Evolutionary conservation across 2,797 vertebrate species (phyloP), one percentile per base, ranked within the genome.

Genomic region (Halcyon leucocephala): DNA sequence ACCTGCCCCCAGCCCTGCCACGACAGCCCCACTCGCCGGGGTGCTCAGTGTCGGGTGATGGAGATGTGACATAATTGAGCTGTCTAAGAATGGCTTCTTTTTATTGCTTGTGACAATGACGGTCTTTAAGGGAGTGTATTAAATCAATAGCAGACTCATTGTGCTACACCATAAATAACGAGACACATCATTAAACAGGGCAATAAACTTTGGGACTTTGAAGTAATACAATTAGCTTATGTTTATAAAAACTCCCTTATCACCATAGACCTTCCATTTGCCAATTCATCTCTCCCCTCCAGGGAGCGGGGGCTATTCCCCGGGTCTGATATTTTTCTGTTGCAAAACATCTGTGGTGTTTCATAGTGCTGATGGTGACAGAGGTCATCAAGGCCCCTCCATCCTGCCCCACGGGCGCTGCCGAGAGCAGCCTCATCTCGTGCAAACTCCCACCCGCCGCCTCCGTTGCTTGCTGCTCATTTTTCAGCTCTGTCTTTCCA

Each of bases 91-190:
- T 87, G 84, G 96, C 97, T 97, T 73, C 19, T 6, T 98, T 98
- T 98, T 98, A 98, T 97, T 95, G 96, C 97, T 97, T 95, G 95
- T 97, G 96, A 97, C 98, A 98, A 97, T 97, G 97, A 97, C 35
- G 58, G 97, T 97, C 98, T 98, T 98, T 98, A 98, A 98, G 93
- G 97, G 97, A 98, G 97, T 97, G 97, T 95, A 97, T 98, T 98
- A 98, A 98, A 98, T 98, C 98, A 98, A 97, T 97, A 97, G 97
- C 93, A 95, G 97, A 84, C 97, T 97, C 96, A 71, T 97, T 84
- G 97, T 60, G 79, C 96, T 96, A 95, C 95, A 96, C 95, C 96
- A 98, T 98, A 98, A 98, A 98, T 98, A 98, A 98, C 13, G 94
- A 85, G 97, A 97, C 97, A 97, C 97, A 98, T 97, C 98, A 98